Percentiles rank a stretch among this genome's conserved stretches.
phyloP scores from a whole-genome alignment of 2,888 invertebrate genomes.

The Lottia gigantea region DNA sequence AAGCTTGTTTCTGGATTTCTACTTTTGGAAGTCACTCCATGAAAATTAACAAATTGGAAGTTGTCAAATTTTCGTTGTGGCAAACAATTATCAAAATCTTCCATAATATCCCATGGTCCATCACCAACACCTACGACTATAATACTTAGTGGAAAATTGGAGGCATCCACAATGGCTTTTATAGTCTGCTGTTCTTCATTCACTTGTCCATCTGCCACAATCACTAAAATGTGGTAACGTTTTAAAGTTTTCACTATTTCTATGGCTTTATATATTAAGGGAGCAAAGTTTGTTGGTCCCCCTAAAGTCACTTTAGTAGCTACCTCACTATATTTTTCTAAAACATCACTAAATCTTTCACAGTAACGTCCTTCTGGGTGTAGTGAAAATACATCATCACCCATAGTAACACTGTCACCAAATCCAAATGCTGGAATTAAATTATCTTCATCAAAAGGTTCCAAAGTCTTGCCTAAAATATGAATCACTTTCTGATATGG shows the following conservation, averaged over 20 bases:
- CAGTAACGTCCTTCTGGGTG: constrained; percentile 43
- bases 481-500: constrained; percentile 70
- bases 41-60: constrained; percentile 72
- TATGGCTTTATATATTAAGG: constrained; percentile 70
- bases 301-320: constrained; percentile 68
- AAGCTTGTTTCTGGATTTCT: constrained; percentile 66
- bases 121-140: constrained; percentile 72
- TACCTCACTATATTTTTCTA: constrained; percentile 68
- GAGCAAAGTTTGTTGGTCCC: constrained; percentile 71
- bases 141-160: constrained; percentile 70
- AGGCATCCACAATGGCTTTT: constrained; percentile 70
- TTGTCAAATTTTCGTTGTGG: constrained; percentile 71
- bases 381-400: constrained; percentile 60
- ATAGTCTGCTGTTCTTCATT: constrained; percentile 69
- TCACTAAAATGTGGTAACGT: constrained; percentile 67
- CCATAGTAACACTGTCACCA: constrained; percentile 61
- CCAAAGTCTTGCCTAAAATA: constrained; percentile 62
- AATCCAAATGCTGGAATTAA: constrained; percentile 65
- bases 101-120: constrained; percentile 72
- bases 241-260: constrained; percentile 65
- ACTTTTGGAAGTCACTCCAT: constrained; percentile 60
- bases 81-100: constrained; percentile 70
- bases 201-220: constrained; percentile 72
- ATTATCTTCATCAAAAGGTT: constrained; percentile 61
- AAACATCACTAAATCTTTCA: constrained; percentile 59